A percentile compares a stretch with the other conserved stretches of the same genome.
Conservation (phyloP, 2,113 vertebrate genomes). For the Leucosticte australis region DNA sequence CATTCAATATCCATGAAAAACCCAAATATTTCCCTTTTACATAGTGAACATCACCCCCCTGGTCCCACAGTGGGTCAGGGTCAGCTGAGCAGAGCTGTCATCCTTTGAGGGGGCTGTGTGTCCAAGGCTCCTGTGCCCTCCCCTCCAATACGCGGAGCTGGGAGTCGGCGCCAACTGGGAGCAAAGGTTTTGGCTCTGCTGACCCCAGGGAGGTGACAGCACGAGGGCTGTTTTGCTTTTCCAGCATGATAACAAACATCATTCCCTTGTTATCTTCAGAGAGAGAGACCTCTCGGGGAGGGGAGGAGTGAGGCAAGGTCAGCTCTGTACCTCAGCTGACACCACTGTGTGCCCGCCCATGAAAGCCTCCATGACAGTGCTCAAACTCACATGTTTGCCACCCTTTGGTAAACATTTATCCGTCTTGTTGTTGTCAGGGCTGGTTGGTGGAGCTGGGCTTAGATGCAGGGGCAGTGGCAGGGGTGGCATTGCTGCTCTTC, state of each 20-base stretch:
- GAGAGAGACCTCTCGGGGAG: accelerated
- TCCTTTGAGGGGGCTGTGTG: background rate
- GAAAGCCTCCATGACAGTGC: background rate
- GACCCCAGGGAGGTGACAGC: background rate
- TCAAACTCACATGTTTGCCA: background rate
- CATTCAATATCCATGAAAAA: background rate
- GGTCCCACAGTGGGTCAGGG: background rate
- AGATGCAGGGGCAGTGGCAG: background rate
- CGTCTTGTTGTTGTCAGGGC: background rate
- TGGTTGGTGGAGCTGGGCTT: background rate
- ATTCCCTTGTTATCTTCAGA: background rate
- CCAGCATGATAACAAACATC: background rate
- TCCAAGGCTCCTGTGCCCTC: background rate
- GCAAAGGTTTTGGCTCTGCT: background rate
- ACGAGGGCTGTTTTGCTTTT: background rate
- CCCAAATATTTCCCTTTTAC: background rate
- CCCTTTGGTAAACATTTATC: background rate
- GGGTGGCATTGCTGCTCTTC: background rate
- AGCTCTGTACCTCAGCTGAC: background rate
- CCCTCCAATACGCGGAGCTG: background rate
- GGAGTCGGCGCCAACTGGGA: background rate
- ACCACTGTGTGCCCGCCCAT: accelerated
- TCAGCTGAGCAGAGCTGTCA: background rate
- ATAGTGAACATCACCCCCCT: background rate
- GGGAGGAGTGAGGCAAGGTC: background rate